phyloP scores from a whole-genome alignment of 2,113 vertebrate genomes.

The Bubo blakistoni region DNA sequence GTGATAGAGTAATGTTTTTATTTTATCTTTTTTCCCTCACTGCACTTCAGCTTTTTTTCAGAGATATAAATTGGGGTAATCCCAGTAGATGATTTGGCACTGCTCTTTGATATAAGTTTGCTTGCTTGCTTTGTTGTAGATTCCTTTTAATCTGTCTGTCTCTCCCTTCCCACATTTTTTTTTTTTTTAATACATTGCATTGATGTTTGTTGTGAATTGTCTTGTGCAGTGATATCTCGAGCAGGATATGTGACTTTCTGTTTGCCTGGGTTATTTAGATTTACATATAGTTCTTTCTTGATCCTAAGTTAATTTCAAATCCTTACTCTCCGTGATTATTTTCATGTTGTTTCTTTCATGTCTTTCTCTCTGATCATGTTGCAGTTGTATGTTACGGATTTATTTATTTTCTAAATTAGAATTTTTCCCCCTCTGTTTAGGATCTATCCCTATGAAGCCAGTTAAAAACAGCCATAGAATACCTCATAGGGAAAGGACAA shows the following conservation, averaged over 20 bases:
- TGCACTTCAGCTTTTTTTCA: neutral
- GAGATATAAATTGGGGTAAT: neutral
- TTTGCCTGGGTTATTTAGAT: neutral
- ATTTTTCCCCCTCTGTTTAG: neutral
- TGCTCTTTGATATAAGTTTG: neutral
- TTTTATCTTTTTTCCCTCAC: neutral
- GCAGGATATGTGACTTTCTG: neutral
- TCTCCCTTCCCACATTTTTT: neutral
- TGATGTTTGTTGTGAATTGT: neutral
- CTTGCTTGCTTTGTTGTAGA: neutral
- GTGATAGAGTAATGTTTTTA: neutral
- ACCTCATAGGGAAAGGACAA: neutral
- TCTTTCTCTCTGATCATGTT: neutral
- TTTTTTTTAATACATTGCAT: neutral
- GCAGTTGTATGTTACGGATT: neutral
- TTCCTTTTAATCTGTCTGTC: neutral
- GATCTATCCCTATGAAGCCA: neutral
- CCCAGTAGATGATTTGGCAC: neutral
- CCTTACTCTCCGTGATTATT: neutral
- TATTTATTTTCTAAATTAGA: neutral
- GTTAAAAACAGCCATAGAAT: neutral
- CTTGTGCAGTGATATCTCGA: neutral
- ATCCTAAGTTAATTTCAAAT: neutral
- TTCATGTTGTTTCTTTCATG: neutral
- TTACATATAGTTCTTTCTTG: neutral